These are phyloP conservation scores for Drosophila chauvacae DNA, from an alignment of 1,140 invertebrate species.

Conservation along the genomic window DNA sequence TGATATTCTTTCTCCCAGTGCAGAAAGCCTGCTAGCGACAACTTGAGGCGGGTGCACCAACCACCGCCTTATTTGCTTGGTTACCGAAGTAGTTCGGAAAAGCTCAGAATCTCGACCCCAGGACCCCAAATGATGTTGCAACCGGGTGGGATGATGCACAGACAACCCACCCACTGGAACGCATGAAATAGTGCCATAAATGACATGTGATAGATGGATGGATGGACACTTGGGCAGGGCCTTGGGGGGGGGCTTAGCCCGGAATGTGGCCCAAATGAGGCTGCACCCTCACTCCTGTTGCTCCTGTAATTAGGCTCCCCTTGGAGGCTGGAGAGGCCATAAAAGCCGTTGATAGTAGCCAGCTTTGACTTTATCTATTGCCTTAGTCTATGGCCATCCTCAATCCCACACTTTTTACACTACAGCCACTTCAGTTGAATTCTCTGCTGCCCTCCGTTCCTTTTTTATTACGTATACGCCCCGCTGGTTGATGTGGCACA, in stretches of 20 bases:
- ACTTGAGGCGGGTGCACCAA: slow-evolving; percentile 25
- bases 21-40: background rate
- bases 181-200: slow-evolving; percentile 57
- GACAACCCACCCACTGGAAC: slow-evolving; percentile 13
- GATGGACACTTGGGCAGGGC: slow-evolving; percentile 47
- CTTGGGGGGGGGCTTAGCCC: slow-evolving; percentile 38
- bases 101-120: slow-evolving; percentile 1
- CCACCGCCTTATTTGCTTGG: slow-evolving; percentile 38
- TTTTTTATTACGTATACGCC: slow-evolving; percentile 69
- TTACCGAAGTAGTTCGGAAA: slow-evolving; percentile 37
- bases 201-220: slow-evolving; percentile 75
- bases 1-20: background rate
- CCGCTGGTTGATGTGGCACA: slow-evolving; percentile 55
- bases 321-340: slow-evolving; percentile 19
- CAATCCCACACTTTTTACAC: background rate
- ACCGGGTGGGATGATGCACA: slow-evolving; percentile 33
- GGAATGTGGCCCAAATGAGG: slow-evolving; percentile 61
- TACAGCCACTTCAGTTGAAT: slow-evolving; percentile 14
- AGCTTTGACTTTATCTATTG: slow-evolving; percentile 46
- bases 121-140: slow-evolving; percentile 37
- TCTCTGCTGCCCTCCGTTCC: background rate
- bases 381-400: background rate
- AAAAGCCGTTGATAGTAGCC: slow-evolving; percentile 38
- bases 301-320: slow-evolving; percentile 59
- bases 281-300: slow-evolving; percentile 16